phyloP scores from a whole-genome alignment of 2,113 vertebrate species.

The Mugil cephalus region DNA sequence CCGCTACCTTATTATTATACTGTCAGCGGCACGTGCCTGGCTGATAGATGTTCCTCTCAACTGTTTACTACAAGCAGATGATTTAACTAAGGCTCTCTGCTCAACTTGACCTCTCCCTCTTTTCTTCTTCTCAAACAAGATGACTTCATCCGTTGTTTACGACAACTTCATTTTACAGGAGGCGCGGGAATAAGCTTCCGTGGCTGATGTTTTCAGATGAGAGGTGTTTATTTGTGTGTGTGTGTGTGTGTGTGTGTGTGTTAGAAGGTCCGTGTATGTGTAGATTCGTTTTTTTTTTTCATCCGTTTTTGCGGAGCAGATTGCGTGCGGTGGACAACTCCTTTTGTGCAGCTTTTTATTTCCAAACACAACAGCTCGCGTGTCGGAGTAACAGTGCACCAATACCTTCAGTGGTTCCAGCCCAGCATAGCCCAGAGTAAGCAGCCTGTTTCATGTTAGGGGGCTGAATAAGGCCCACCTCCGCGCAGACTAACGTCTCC shows the following conservation, averaged over 20 bases:
- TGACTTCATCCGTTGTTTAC: slow-evolving; percentile 78
- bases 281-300: not conserved
- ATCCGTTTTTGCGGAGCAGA: slow-evolving; percentile 22
- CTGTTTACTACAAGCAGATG: slow-evolving; percentile 82
- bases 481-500: slow-evolving; percentile 71
- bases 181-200: slow-evolving; percentile 36
- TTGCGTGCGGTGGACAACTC: slow-evolving; percentile 17
- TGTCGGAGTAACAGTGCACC: slow-evolving; percentile 46
- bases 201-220: slow-evolving; percentile 31
- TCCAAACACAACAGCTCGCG: slow-evolving; percentile 49
- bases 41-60: slow-evolving; percentile 82
- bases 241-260: slow-evolving; percentile 26
- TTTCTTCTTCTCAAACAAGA: slow-evolving; percentile 70
- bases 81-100: slow-evolving; percentile 77
- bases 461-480: slow-evolving; percentile 58
- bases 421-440: slow-evolving; percentile 55
- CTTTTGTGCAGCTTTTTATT: slow-evolving; percentile 44
- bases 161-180: slow-evolving; percentile 72
- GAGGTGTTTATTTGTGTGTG: slow-evolving; percentile 35
- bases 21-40: slow-evolving; percentile 80
- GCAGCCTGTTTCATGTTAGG: slow-evolving; percentile 73
- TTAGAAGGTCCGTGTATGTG: slow-evolving; percentile 11
- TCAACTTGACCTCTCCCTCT: slow-evolving; percentile 72
- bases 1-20: slow-evolving; percentile 81
- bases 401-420: slow-evolving; percentile 24